Base-by-base conservation (phyloP, 2,113 vertebrate species). In the Hypocryptadius cinnamomeus region DNA sequence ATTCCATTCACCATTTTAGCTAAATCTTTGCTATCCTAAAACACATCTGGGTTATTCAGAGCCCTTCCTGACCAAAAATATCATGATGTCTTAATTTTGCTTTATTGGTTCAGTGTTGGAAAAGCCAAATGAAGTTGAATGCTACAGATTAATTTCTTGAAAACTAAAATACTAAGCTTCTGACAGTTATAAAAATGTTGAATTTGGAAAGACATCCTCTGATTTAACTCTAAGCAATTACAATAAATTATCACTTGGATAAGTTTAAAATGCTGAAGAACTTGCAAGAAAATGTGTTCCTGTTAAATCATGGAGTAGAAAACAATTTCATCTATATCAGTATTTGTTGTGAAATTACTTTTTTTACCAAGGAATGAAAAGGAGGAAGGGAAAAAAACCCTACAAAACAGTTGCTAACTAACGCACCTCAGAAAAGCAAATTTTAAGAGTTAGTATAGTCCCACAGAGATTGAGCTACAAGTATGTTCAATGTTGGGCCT, bases 181-280 rank as follows among this genome's bases (percentile, higher is more conserved):
- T 81, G 56, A 85, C 48, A 71, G 40, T 47, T 69, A 54, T 86
- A 69, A 84, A 94, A 96, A 72, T 37, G 17, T 63, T 73, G 35
- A 33, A 54, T 73, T 72, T 60, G 40, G 61, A 90, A 61, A 82
- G 27, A 78, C 6, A 28, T 53, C 27, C 31, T 74, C 57, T 65
- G 79, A 77, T 83, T 78, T 88, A 72, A 92, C 23, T 61, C 30
- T 54, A 53, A 66, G 23, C 25, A 94, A 84, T 96, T 89, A 63
- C 30, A 68, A 51, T 91, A 71, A 88, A 91, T 95, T 68, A 85
- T 57, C 73, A 53, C 39, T 56, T 35, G 11, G 51, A 8, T 42
- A 93, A 92, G 60, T 77, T 44, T 77, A 57, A 92, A 86, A 74
- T 61, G 12, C 15, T 51, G 65, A 91, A 54, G 30, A 91, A 33